Base-by-base conservation (phyloP, 2,888 invertebrate species). In the Crocallis elinguaria region DNA sequence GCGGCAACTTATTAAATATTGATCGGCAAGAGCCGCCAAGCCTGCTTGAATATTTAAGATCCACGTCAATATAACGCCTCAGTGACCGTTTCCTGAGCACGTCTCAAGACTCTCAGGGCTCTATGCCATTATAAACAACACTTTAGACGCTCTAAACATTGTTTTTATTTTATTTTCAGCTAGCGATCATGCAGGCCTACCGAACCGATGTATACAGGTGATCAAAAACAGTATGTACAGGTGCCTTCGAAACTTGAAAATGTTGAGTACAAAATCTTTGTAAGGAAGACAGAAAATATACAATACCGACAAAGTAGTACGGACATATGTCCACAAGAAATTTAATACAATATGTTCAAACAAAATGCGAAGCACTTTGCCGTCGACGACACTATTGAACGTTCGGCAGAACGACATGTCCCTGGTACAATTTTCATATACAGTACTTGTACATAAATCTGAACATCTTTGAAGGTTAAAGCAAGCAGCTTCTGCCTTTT, bases 21-120 rank as follows among this genome's bases (percentile, higher is more conserved):
- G 76, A 86, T 83, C 73, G 68, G 63, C 62, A 64, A 62, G 66
- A 71, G 77, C 67, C 73, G 73, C 73, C 75, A 71, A 71, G 68
- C 69, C 71, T 67, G 64, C 75, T 79, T 84, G 83, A 85, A 84
- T 86, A 83, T 82, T 84, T 78, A 82, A 82, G 63, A 64, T 67
- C 61, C 66, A 66, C 69, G 69, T 76, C 75, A 70, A 79, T 79
- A 75, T 72, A 70, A 71, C 71, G 72, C 71, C 69, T 62, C 67
- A 69, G 72, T 71, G 71, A 68, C 72, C 69, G 73, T 74, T 73
- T 73, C 73, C 68, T 67, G 67, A 64, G 63, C 58, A 71, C 65
- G 69, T 73, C 58, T 25, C 59, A 25, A 35, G 33, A 14, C 16
- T 12, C 29, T 35, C 59, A 25, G 39, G 33, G 19, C 16, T 12